Conservation (phyloP, 1,140 invertebrate species). For the Oncopeltus fasciatus region DNA sequence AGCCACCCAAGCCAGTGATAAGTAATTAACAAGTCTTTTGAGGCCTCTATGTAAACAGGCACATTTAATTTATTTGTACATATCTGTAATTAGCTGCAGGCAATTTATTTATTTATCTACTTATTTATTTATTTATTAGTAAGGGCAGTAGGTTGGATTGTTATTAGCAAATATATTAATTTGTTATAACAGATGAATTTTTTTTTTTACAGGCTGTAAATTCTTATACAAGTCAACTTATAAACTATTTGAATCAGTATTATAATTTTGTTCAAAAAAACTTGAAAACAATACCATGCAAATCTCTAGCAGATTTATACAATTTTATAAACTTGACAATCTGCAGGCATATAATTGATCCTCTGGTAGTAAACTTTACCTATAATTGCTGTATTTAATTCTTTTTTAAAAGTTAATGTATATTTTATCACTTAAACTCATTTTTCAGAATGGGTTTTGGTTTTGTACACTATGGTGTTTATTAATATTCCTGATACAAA, state of each 20-base stretch:
- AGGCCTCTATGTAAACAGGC: too few species aligned
- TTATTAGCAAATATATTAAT: too few species aligned
- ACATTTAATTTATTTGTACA: too few species aligned
- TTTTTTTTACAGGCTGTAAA: slow-evolving; percentile 40
- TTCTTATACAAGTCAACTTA: slow-evolving; percentile 41
- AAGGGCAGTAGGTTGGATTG: too few species aligned
- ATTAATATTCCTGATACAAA: slow-evolving; percentile 30
- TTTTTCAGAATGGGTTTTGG: slow-evolving; percentile 42
- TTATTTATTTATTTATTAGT: too few species aligned
- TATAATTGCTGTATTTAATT: neutral
- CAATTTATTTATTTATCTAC: too few species aligned
- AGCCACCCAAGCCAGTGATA: too few species aligned
- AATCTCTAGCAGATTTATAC: slow-evolving; percentile 54
- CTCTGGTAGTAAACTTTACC: slow-evolving; percentile 35
- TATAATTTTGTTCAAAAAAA: slow-evolving; percentile 23
- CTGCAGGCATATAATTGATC: slow-evolving; percentile 55
- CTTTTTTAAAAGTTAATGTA: neutral
- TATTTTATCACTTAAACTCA: neutral
- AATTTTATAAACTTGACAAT: slow-evolving; percentile 31
- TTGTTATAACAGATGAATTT: too few species aligned
- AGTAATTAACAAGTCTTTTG: too few species aligned
- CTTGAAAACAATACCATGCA: slow-evolving; percentile 45
- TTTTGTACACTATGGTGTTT: slow-evolving; percentile 33
- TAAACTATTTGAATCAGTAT: slow-evolving; percentile 48
- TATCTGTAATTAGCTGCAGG: too few species aligned